Percentiles rank a stretch among this genome's conserved stretches.
Evolutionary conservation across 2,113 vertebrate species (phyloP).

Genomic region (Odontesthes bonariensis): DNA sequence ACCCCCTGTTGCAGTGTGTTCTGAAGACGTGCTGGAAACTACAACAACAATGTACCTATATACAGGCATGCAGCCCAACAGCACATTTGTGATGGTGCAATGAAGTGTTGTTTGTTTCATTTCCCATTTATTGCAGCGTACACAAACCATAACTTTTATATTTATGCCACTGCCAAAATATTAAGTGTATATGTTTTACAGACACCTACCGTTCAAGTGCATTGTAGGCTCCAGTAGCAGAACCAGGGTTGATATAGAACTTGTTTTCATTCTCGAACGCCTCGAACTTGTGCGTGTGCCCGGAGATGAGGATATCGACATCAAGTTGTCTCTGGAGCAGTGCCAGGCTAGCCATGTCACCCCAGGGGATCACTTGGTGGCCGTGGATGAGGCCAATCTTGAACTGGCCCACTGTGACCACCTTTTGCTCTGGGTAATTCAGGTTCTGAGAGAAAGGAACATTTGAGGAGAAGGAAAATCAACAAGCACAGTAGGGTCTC

Average conservation of each 20-base stretch:
- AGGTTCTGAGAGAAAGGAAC: conserved; percentile 86
- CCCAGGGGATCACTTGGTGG: conserved; percentile 99
- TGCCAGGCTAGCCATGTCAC: conserved; percentile 96
- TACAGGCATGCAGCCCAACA: no score
- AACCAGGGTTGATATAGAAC: conserved; percentile 99
- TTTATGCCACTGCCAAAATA: no score
- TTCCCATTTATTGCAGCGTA: no score
- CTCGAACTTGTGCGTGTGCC: conserved; percentile 99
- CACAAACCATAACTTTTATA: no score
- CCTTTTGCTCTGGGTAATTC: conserved; percentile 99
- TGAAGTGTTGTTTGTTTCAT: no score
- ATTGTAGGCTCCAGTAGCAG: conserved; percentile 97
- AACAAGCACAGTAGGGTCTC: neutral
- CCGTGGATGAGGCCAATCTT: conserved; percentile 98
- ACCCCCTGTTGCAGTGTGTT: no score
- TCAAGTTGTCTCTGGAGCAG: conserved; percentile 96
- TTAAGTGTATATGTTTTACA: neutral
- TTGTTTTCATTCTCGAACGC: conserved; percentile 99
- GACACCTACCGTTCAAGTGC: conserved; percentile 91
- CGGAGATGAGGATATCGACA: conserved; percentile 98
- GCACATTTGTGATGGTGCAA: no score
- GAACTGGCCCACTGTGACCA: conserved; percentile 98
- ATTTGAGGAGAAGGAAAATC: neutral
- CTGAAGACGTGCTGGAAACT: no score
- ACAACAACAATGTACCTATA: no score